Base-by-base conservation (phyloP, 1,140 invertebrate genomes). In the Diplogasteroides magnus region DNA sequence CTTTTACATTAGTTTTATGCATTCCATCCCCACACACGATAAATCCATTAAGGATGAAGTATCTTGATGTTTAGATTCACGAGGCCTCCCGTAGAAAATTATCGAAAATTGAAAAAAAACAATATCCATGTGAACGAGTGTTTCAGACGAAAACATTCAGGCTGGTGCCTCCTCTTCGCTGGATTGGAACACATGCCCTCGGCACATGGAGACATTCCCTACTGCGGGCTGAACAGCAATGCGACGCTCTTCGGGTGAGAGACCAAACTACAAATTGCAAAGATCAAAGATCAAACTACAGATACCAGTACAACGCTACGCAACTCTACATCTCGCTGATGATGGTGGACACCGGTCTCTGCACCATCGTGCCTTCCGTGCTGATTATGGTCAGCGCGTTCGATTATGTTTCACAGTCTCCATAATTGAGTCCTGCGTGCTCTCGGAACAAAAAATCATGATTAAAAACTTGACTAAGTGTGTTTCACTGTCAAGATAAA, bases 91-190 rank as follows among this genome's bases (percentile, higher is more conserved):
- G n/a, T n/a, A n/a, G n/a, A n/a, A n/a, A n/a, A n/a, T n/a, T n/a
- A n/a, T n/a, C n/a, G n/a, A n/a, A n/a, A n/a, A n/a, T n/a, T n/a
- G n/a, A n/a, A n/a, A n/a, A n/a, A n/a, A n/a, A n/a, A n/a, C n/a
- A n/a, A n/a, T n/a, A n/a, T n/a, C n/a, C n/a, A n/a, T n/a, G n/a
- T n/a, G n/a, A n/a, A n/a, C n/a, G n/a, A n/a, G n/a, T n/a, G n/a
- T n/a, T n/a, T n/a, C n/a, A n/a, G n/a, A n/a, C n/a, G n/a, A n/a
- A n/a, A n/a, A n/a, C n/a, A 11, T 48, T 82, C 82, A 63, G 74
- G 79, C 32, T 83, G 79, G 79, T 78, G 78, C 23, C 64, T 83
- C 23, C 55, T 80, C 11, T 78, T 82, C 64, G 80, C 81, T 1
- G 80, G 80, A 6, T 62, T 81, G 27, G 81, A 81, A 59, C 28